phyloP scores from a whole-genome alignment of 2,888 invertebrate genomes.

The Coremacera marginata region DNA sequence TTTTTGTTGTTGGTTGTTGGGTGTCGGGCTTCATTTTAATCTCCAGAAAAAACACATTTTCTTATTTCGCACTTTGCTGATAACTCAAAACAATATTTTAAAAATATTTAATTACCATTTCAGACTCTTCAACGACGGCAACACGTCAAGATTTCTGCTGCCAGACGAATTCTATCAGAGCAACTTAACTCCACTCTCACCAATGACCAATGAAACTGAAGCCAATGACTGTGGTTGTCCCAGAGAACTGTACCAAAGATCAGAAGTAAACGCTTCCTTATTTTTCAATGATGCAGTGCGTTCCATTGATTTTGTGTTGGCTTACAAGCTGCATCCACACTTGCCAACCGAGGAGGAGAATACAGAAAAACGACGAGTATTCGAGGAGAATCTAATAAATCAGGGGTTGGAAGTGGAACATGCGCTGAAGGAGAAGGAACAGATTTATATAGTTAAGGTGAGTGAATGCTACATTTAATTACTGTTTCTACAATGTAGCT shows the following conservation, averaged over 20 bases:
- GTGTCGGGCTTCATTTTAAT: neutral
- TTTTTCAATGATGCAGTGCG: slow-evolving; percentile 79
- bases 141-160: slow-evolving; percentile 53
- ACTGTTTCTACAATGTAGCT: too few species aligned
- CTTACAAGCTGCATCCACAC: slow-evolving; percentile 78
- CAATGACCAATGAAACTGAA: slow-evolving; percentile 61
- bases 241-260: slow-evolving; percentile 54
- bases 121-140: slow-evolving; percentile 51
- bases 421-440: slow-evolving; percentile 75
- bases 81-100: slow-evolving; percentile 3
- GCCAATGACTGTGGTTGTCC: slow-evolving; percentile 59
- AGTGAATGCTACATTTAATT: neutral
- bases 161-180: slow-evolving; percentile 44
- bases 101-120: slow-evolving; percentile 17
- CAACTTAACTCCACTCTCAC: slow-evolving; percentile 54
- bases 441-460: slow-evolving; percentile 84
- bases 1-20: neutral
- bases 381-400: slow-evolving; percentile 78
- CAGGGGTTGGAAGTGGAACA: slow-evolving; percentile 83
- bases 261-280: slow-evolving; percentile 69
- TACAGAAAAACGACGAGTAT: slow-evolving; percentile 73
- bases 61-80: neutral
- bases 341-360: slow-evolving; percentile 65
- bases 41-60: neutral
- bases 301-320: slow-evolving; percentile 83